Evolutionary conservation across 2,113 vertebrate species (phyloP).

Genomic region (Engystomops pustulosus): DNA sequence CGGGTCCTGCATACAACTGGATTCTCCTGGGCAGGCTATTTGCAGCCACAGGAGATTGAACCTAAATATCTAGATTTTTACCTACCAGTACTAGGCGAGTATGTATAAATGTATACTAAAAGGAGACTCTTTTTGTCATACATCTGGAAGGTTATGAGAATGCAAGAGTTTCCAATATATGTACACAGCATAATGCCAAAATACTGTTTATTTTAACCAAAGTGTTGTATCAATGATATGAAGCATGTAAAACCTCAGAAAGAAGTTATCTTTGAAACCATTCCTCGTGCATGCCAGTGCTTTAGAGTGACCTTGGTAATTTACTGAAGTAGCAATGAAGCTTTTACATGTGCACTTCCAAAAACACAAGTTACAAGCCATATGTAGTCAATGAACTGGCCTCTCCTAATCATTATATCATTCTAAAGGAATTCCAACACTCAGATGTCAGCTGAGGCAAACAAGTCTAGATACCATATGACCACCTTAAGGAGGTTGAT

Average conservation of each 20-base stretch:
- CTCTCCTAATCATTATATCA: slow-evolving; percentile 20
- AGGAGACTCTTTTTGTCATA: too few relatives aligned
- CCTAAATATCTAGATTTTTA: too few relatives aligned
- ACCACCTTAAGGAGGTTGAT: neutral
- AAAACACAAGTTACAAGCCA: neutral
- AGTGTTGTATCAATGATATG: neutral
- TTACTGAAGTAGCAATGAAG: neutral
- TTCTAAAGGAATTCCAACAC: neutral
- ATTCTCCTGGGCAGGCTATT: too few relatives aligned
- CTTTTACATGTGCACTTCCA: neutral
- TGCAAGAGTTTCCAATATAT: neutral
- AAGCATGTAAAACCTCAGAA: neutral
- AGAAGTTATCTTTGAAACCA: too few relatives aligned
- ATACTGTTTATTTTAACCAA: neutral
- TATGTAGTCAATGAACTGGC: neutral
- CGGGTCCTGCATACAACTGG: too few relatives aligned
- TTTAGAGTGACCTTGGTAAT: neutral
- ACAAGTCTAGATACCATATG: slow-evolving; percentile 5
- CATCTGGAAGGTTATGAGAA: neutral
- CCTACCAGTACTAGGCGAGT: too few relatives aligned
- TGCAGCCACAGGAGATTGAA: too few relatives aligned
- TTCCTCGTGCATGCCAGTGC: neutral
- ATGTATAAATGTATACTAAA: too few relatives aligned
- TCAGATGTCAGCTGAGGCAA: neutral
- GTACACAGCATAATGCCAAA: neutral